Evolutionary conservation across 2,888 invertebrate species (phyloP), one percentile per base, ranked within the genome.

Genomic region (Xanthia icteritia): DNA sequence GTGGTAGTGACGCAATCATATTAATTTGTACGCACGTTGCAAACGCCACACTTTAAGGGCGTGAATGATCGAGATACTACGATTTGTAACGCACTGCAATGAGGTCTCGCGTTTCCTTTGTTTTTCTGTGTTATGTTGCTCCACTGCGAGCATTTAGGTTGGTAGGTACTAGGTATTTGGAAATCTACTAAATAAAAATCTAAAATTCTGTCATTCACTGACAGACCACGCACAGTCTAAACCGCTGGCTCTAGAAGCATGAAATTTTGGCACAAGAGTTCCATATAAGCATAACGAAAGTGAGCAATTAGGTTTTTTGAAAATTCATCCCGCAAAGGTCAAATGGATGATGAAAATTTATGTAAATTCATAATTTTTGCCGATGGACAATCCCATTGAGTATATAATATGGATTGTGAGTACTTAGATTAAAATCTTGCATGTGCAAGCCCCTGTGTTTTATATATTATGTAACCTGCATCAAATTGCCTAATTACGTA

Each of bases 31-130:
- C 78, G 64, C 65, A 77, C 27, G 69, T 72, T 86, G 42, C 42
- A 58, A 68, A 48, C 54, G 58, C 45, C 54, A 66, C 36, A 56
- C 58, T 82, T 82, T 77, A 72, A 83, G 86, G 86, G 67, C 77
- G 63, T 75, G 66, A 85, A 85, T 20, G 58, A 66, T 79, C 36
- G 27, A 61, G 60, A 77, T 81, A 74, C 75, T 70, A 48, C 73
- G 56, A 77, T 81, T 77, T 77, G 76, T 51, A 20, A 72, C 39
- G 58, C 48, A 20, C n/a, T n/a, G 39, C 48, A n/a, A 20, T n/a
- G 31, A n/a, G 72, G 15, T 60, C 48, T 77, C 31, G n/a, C n/a
- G 31, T 51, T 81, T 72, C 58, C 8, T n/a, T 39, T 31, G 20
- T 79, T 39, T 42, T 79, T 48, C n/a, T 56, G 11, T 15, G 36